phyloP scores from a whole-genome alignment of 2,888 invertebrate species.

The Anagyrus pseudococci region DNA sequence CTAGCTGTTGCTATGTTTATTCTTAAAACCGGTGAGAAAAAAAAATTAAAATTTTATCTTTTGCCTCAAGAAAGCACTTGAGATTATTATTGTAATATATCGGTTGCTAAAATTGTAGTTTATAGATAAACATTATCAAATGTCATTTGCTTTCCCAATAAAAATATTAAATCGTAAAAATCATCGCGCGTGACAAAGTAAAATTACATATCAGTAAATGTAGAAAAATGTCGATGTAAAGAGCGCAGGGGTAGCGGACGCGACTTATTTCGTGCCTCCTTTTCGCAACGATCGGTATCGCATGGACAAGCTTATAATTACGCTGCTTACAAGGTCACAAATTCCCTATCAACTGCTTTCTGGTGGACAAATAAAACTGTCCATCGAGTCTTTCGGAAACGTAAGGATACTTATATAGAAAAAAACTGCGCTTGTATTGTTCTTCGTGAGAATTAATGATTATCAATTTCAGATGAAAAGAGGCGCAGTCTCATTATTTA shows the following conservation, averaged over 20 bases:
- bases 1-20: too few relatives aligned
- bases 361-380: constrained; percentile 22
- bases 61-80: too few relatives aligned
- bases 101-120: too few relatives aligned
- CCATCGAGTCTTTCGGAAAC: constrained; percentile 30
- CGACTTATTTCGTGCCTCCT: constrained; percentile 25
- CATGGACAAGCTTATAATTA: constrained; percentile 11
- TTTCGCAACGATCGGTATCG: constrained; percentile 6
- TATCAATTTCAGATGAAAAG: constrained; percentile 21
- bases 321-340: constrained; percentile 22
- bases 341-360: constrained; percentile 21
- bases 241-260: constrained; percentile 20
- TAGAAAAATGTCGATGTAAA: not conserved
- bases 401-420: constrained; percentile 1
- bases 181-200: not conserved
- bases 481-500: constrained; percentile 26
- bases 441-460: not conserved
- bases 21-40: too few relatives aligned
- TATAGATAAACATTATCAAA: too few relatives aligned
- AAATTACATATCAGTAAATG: not conserved
- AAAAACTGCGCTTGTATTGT: not conserved
- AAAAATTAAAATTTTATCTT: too few relatives aligned
- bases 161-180: too few relatives aligned
- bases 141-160: too few relatives aligned
- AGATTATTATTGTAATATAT: not conserved